phyloP scores from a whole-genome alignment of 2,113 vertebrate species.

The Tauraco erythrolophus region DNA sequence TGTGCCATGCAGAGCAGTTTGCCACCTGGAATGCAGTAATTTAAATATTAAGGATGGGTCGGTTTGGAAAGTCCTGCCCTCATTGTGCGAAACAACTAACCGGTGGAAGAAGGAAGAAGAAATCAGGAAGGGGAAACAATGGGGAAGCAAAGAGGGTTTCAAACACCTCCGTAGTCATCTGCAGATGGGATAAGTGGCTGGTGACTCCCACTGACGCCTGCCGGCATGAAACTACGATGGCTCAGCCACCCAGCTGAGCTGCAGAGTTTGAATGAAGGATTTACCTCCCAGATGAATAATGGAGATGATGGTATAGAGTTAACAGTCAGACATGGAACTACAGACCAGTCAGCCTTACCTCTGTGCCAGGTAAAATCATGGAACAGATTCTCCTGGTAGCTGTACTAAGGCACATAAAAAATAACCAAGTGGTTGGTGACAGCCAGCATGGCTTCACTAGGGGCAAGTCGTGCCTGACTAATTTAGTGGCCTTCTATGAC shows the following conservation, averaged over 20 bases:
- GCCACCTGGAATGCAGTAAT: background rate
- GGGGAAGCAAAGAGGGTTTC: background rate
- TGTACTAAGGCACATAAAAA: too few relatives aligned
- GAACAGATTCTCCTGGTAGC: too few relatives aligned
- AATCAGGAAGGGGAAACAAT: background rate
- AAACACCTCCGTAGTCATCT: background rate
- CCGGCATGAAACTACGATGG: background rate
- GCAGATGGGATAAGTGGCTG: background rate
- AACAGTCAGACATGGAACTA: too few relatives aligned
- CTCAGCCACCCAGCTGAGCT: background rate
- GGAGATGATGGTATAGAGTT: background rate
- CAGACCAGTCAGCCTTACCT: too few relatives aligned
- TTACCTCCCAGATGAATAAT: background rate
- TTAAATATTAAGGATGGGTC: background rate
- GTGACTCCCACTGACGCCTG: background rate
- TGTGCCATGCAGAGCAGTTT: background rate
- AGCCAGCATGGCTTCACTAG: too few relatives aligned
- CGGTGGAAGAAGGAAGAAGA: background rate
- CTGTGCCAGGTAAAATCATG: too few relatives aligned
- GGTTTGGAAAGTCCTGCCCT: background rate
- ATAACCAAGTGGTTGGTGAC: too few relatives aligned
- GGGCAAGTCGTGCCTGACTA: too few relatives aligned
- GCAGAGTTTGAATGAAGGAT: background rate
- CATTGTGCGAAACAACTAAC: rapidly evolving
- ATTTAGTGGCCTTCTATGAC: too few relatives aligned